Evolutionary conservation across 2,113 vertebrate species (phyloP).

Genomic region (Caranx ignobilis): DNA sequence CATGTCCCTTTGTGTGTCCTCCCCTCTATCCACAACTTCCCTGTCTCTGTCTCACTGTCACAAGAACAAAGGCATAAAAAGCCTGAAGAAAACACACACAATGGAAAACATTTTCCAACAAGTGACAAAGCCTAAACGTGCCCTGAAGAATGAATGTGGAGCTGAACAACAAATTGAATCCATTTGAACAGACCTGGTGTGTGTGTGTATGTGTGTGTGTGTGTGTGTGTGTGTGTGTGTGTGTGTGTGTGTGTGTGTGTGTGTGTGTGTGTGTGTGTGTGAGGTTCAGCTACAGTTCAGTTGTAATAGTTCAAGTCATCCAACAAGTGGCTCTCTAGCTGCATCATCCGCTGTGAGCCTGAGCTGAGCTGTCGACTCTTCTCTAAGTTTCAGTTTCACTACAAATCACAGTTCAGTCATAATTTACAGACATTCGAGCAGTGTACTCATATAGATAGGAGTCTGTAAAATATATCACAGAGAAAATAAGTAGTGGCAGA

Average conservation of each 20-base stretch:
- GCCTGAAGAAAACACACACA: too few species aligned
- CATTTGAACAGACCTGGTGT: not conserved
- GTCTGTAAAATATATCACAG: not conserved
- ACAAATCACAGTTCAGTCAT: not conserved
- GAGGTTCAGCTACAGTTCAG: not conserved
- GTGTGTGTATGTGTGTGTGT: too few species aligned
- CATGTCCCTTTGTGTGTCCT: too few species aligned
- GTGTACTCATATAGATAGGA: not conserved
- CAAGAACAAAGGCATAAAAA: too few species aligned
- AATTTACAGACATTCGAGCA: rapidly evolving
- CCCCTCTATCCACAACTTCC: too few species aligned
- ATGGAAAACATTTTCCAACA: too few species aligned
- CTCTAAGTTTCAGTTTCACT: not conserved
- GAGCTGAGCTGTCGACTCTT: not conserved
- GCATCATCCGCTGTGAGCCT: not conserved
- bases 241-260: too few species aligned
- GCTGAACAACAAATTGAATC: not conserved
- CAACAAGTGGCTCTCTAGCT: slow-evolving; percentile 53
- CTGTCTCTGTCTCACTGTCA: too few species aligned
- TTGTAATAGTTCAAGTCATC: slow-evolving; percentile 20
- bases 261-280: not conserved
- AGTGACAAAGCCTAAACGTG: not conserved
- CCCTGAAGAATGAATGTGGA: not conserved
- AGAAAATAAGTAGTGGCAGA: too few species aligned
- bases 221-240: not conserved